These are phyloP conservation scores for Rhynchopsitta pachyrhyncha DNA, from an alignment of 2,113 vertebrate genomes.

Conservation along the genomic window DNA sequence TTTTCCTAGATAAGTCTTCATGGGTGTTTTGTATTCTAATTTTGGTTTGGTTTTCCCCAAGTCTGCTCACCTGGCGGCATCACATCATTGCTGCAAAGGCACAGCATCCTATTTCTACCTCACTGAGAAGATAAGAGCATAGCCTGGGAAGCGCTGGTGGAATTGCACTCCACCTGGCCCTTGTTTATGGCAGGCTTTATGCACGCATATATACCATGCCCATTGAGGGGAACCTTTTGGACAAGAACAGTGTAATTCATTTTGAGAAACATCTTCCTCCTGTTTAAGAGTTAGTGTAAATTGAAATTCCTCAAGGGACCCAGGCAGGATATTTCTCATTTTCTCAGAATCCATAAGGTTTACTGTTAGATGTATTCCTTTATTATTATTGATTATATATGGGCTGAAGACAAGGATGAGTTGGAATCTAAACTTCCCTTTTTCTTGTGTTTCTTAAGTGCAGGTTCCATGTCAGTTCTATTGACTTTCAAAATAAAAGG, in stretches of 20 bases:
- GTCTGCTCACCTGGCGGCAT: neutral
- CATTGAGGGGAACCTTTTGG: neutral
- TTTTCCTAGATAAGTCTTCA: neutral
- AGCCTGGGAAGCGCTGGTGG: accelerated
- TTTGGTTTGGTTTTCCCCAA: neutral
- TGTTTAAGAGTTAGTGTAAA: neutral
- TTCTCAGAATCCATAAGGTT: neutral
- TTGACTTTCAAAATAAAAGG: neutral
- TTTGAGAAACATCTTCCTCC: slow-evolving; percentile 14
- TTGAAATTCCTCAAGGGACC: neutral
- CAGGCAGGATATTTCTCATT: neutral
- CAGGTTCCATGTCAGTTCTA: neutral
- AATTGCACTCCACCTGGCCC: neutral
- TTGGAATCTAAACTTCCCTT: neutral
- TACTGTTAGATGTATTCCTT: slow-evolving; percentile 1
- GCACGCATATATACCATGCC: neutral
- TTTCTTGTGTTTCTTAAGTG: neutral
- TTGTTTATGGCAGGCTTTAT: neutral
- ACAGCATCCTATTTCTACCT: neutral
- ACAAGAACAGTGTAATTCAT: slow-evolving; percentile 4
- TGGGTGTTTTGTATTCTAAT: neutral
- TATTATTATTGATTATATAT: slow-evolving; percentile 29
- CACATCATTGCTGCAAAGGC: neutral
- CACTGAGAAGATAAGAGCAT: neutral
- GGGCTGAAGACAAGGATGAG: neutral